Base-by-base conservation (phyloP, 2,888 invertebrate species). In the Chalcis sispes region DNA sequence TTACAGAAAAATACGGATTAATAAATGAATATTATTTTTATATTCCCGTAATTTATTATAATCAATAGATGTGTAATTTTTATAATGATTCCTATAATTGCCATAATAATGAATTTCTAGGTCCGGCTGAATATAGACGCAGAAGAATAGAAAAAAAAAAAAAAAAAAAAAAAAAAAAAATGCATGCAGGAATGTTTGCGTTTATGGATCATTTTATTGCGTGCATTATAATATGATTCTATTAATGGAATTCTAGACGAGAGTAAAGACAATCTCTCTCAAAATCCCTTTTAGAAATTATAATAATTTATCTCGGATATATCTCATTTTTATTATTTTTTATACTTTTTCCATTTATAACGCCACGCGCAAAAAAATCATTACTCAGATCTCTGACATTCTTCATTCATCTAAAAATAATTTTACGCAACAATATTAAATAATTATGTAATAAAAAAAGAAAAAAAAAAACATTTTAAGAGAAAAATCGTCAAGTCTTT, bases 401-500 rank as follows among this genome's bases (percentile, higher is more conserved):
- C 56, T 27, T n/a, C 48, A 25, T 27, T 25, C 1, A 23, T 64
- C 36, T 48, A 58, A 48, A 42, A 46, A 48, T 32, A 71, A 59
- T 20, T n/a, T 8, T n/a, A 23, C 20, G 46, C 62, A 40, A 23
- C 40, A 29, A 54, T 25, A n/a, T 42, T 42, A 18, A 27, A 25
- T 54, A 15, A 36, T 29, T 20, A 5, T 10, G n/a, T 8, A 18
- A 50, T 8, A 23, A 72, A 67, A 25, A 36, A 1, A 40, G 29
- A 13, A 18, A 25, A 52, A 50, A 59, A n/a, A n/a, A n/a, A n/a
- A n/a, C n/a, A n/a, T n/a, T n/a, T n/a, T n/a, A n/a, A n/a, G n/a
- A n/a, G n/a, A n/a, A n/a, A 75, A 75, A 75, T 75, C 75, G 52
- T 75, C 75, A 75, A 75, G 75, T 61, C 70, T 75, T 71, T 46